Evolutionary conservation across 1,140 invertebrate species (phyloP), one percentile per base, ranked within the genome.

Genomic region (Zaprionus gabonicus): DNA sequence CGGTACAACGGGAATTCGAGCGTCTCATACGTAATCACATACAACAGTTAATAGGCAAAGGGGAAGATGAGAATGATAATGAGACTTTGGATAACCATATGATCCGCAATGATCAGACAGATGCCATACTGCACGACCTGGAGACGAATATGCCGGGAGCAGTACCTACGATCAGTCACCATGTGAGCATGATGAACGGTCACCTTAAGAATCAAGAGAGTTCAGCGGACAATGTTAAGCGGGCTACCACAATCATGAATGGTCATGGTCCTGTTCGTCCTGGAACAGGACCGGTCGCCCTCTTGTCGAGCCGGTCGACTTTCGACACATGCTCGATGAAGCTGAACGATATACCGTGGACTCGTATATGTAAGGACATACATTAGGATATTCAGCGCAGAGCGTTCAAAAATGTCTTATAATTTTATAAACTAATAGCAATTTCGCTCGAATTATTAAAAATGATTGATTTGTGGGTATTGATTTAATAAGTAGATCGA

Each of bases 1-100:
- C 94, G n/a, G 96, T 97, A 0, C 96, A 96, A 82, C 94, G 95
- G 12, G 96, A 97, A 78, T 97, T 97, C 87, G 94, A 95, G 12
- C 93, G 94, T n/a, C 94, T 96, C 0, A 93, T 97, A 20, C 93
- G 95, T 49, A 83, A 71, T 57, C 88, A 91, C 49, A 91, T 92
- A 58, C 94, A 96, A 80, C 94, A 96, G 71, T 20, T 90, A 73
- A 57, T 81, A 20, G 75, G 77, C 25, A 73, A 67, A n/a, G 12
- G 25, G 9, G 78, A 80, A 7, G 72, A 71, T 5, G 53, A 70
- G 3, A 72, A 82, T 49, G 76, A 36, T 7, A 34, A 46, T 10
- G 67, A 71, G 7, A 15, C 78, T 1, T 4, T 71, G 38, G 78
- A 44, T 0, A 75, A 88, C 36, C 77, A 80, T 12, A 75, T 80